Evolutionary conservation across 2,888 invertebrate species (phyloP), one percentile per base, ranked within the genome.

Genomic region (Leptinotarsa tumamoca): DNA sequence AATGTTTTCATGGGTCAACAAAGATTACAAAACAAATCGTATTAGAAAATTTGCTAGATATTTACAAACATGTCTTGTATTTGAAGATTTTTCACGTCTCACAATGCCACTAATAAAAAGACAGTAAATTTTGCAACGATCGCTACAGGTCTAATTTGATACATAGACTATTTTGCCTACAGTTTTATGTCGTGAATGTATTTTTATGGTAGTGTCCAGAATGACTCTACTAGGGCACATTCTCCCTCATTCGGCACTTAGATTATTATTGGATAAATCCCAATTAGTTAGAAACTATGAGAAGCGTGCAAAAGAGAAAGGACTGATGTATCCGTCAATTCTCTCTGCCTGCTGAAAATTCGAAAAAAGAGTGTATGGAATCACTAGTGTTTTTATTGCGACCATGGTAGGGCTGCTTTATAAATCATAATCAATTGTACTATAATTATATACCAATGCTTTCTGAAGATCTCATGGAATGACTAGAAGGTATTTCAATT

Each of bases 391-490:
- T 43, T 43, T 43, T 43, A 10, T 5, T 13, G 33, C 33, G 2
- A 33, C 33, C 33, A 7, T 33, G 33, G 43, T 43, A 5, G 10
- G 43, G 43, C 43, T 13, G 0, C 43, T 43, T 54, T 54, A 13
- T 54, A n/a, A 54, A 54, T 54, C 54, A 54, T 54, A 15, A 67
- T 49, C 18, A 54, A 56, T 74, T 80, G 79, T 79, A 80, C 74
- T 52, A 79, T 80, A 78, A 71, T 70, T 43, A 73, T 72, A 67
- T 56, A 79, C 79, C 76, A 79, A 75, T 79, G 81, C 81, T 81
- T 81, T 81, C 81, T 68, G 61, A 80, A 52, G 81, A 81, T 81
- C 81, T 81, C 81, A 81, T 63, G 23, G 18, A 68, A 27, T 52
- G 21, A 54, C 23, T 52, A 4, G n/a, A 68, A 51, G 68, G 54